Conservation (phyloP, 2,888 invertebrate genomes). For the Monopis laevigella region DNA sequence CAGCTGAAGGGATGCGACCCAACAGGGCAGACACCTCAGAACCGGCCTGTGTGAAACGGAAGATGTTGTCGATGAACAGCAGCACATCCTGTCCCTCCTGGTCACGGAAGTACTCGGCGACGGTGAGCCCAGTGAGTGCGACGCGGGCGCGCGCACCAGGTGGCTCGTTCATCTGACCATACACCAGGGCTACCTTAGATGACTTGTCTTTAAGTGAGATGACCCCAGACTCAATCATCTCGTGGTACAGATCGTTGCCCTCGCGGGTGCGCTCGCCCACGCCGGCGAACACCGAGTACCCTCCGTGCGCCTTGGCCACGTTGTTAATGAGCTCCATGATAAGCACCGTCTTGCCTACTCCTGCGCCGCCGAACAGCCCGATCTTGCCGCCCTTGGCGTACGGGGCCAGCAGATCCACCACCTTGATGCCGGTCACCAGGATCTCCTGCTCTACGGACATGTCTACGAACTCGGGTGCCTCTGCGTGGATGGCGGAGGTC, state of each 20-base stretch:
- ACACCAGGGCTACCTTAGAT: constrained; percentile 93
- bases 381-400: constrained; percentile 97
- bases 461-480: constrained; percentile 90
- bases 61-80: constrained; percentile 97
- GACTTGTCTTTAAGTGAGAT: constrained; percentile 89
- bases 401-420: constrained; percentile 91
- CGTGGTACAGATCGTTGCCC: constrained; percentile 95
- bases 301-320: constrained; percentile 95
- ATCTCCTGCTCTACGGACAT: constrained; percentile 94
- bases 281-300: constrained; percentile 96
- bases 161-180: constrained; percentile 98
- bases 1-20: constrained; percentile 96
- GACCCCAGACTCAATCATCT: constrained; percentile 96
- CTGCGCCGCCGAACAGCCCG: constrained; percentile 93
- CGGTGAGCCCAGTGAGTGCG: constrained; percentile 90
- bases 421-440: constrained; percentile 93
- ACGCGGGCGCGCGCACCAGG: constrained; percentile 96
- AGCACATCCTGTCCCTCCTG: constrained; percentile 94
- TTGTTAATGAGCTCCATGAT: constrained; percentile 98
- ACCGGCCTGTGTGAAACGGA: constrained; percentile 93
- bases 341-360: constrained; percentile 95
- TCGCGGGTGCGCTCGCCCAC: constrained; percentile 96
- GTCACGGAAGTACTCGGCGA: constrained; percentile 96
- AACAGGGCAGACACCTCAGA: constrained; percentile 90
- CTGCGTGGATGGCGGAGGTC: constrained; percentile 85